Base-by-base conservation (phyloP, 2,113 vertebrate genomes). In the Polyodon spathula region DNA sequence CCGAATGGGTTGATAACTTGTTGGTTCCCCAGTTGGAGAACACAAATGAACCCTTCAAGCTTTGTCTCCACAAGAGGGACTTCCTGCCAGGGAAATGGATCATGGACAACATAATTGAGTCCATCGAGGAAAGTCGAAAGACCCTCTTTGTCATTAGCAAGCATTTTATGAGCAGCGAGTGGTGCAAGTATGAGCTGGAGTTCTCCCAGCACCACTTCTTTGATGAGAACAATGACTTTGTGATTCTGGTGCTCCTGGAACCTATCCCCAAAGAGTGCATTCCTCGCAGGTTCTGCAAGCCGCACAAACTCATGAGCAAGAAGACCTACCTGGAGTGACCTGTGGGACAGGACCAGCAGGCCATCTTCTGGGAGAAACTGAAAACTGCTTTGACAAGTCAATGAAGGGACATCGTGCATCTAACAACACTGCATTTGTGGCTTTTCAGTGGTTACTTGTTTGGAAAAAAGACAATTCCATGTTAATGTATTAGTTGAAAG, bases 111-210 rank as follows among this genome's bases (percentile, higher is more conserved):
- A 86, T 88, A 69, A 86, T 88, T 0, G 86, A 88, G 64, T 84
- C 63, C 62, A 88, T 88, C 0, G 88, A 90, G 56, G 85, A 77
- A 73, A 90, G 88, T 70, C 77, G 56, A 63, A 90, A 88, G 10
- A 84, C 87, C 0, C 66, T 90, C 38, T 90, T 90, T 41, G 85
- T 90, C 71, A 76, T 90, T 7, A 88, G 86, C 0, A 74, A 86
- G 62, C 83, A 83, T 75, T 90, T 90, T 48, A 86, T 90, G 54
- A 76, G 53, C 65, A 90, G 87, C 0, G 88, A 90, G 63, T 90
- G 88, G 88, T 90, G 88, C 72, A 87, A 83, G 4, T 90, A 90
- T 0, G 88, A 90, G 54, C 76, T 90, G 69, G 87, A 90, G 68
- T 89, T 89, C 75, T 87, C 86, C 0, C 88, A 90, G 15, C 88